phyloP scores from a whole-genome alignment of 2,797 vertebrate genomes.

The Microchirus variegatus region DNA sequence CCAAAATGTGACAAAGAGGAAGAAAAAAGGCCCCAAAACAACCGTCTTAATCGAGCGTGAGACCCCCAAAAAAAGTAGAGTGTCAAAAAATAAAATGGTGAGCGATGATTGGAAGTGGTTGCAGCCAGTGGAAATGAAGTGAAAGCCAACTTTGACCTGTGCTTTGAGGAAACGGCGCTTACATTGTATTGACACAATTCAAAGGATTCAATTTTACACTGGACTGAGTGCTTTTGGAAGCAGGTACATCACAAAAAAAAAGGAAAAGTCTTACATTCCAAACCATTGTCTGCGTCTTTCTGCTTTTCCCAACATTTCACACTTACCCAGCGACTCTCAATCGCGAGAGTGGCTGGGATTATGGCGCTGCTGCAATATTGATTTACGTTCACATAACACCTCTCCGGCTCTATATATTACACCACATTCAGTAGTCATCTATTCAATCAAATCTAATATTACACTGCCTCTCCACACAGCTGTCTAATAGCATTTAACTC shows the following conservation, averaged over 20 bases:
- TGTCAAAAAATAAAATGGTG: neutral
- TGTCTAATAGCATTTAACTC: constrained; percentile 83
- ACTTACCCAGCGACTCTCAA: constrained; percentile 15
- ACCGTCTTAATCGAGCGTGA: constrained; percentile 32
- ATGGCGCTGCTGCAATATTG: constrained; percentile 71
- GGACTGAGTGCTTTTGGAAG: constrained; percentile 1
- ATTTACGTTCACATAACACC: constrained; percentile 74
- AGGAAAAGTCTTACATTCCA: constrained; percentile 10
- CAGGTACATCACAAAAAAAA: too few species aligned
- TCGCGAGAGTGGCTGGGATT: constrained; percentile 63
- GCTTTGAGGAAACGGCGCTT: constrained; percentile 9
- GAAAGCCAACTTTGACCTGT: constrained; percentile 26
- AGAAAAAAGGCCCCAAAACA: constrained; percentile 27
- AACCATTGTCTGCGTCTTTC: constrained; percentile 11
- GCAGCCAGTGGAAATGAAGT: too few species aligned
- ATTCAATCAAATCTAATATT: constrained; percentile 83
- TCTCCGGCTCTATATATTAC: constrained; percentile 76
- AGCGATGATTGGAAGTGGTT: too few species aligned
- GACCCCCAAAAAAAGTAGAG: constrained; percentile 25
- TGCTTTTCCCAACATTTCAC: constrained; percentile 34
- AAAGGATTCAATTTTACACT: constrained; percentile 10
- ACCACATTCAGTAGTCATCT: constrained; percentile 75
- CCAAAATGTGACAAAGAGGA: too few species aligned
- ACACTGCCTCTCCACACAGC: constrained; percentile 76
- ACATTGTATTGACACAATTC: constrained; percentile 1